Percentiles rank a stretch among this genome's conserved stretches.
These are phyloP conservation scores for Gnathonemus echidnorhynchus DNA, from an alignment of 2,113 vertebrate genomes.

Conservation along the genomic window DNA sequence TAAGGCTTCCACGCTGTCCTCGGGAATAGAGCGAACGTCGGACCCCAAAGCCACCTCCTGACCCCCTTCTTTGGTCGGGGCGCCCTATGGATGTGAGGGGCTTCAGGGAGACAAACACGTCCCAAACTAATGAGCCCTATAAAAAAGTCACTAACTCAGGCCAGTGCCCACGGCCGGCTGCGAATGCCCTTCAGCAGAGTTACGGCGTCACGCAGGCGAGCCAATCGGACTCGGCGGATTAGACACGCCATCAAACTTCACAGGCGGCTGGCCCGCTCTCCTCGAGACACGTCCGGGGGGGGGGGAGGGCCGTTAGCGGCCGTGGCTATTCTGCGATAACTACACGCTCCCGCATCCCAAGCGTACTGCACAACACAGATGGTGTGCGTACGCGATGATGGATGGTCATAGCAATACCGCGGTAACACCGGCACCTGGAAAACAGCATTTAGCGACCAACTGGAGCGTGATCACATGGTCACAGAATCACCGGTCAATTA, in stretches of 20 bases:
- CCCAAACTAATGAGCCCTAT: neutral
- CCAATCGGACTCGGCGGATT: neutral
- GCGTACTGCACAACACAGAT: neutral
- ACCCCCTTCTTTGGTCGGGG: neutral
- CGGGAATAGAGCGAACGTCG: neutral
- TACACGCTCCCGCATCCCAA: neutral
- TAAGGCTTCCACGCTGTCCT: neutral
- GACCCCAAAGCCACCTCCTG: neutral
- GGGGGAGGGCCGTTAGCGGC: neutral
- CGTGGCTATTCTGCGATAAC: neutral
- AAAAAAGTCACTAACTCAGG: neutral
- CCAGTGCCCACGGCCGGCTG: neutral
- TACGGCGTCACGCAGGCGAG: neutral
- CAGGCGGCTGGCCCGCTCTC: neutral
- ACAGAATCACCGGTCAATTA: conserved; percentile 5
- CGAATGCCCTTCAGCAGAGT: neutral
- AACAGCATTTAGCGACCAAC: neutral
- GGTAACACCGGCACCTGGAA: neutral
- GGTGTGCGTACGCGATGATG: neutral
- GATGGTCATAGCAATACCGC: neutral
- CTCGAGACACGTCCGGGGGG: neutral
- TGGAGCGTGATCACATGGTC: conserved; percentile 43
- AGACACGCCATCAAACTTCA: neutral
- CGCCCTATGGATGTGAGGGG: neutral
- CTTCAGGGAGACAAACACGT: neutral